Evolutionary conservation across 2,888 invertebrate species (phyloP).

Genomic region (Plusia festucae): DNA sequence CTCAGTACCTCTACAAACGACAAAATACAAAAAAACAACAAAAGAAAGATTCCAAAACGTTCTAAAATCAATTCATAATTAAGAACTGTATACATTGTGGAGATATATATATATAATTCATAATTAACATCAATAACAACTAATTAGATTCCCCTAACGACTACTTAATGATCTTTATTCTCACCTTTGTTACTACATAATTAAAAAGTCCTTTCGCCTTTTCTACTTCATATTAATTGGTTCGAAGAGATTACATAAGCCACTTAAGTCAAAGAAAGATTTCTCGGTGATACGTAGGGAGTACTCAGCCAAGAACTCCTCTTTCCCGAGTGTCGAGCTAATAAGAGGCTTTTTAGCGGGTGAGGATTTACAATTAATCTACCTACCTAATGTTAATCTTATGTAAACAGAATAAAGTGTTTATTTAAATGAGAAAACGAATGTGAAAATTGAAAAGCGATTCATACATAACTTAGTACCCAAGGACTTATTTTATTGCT

Average conservation of each 20-base stretch:
- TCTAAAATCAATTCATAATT: no score
- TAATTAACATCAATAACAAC: background rate
- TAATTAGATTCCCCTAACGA: slow-evolving; percentile 35
- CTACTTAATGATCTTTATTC: slow-evolving; percentile 18
- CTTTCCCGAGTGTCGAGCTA: slow-evolving; percentile 11
- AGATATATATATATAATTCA: slow-evolving; percentile 6
- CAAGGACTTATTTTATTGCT: no score
- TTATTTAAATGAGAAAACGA: background rate
- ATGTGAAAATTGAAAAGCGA: background rate
- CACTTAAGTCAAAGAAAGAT: slow-evolving; percentile 1
- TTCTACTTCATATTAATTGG: slow-evolving; percentile 39
- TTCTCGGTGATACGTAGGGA: background rate
- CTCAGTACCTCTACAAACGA: no score
- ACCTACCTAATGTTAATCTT: no score
- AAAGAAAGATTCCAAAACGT: background rate
- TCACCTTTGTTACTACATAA: slow-evolving; percentile 34
- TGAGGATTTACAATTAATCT: background rate
- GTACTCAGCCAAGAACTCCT: slow-evolving; percentile 12
- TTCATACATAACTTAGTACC: no score
- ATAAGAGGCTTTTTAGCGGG: background rate
- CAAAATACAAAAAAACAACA: background rate
- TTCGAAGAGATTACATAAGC: slow-evolving; percentile 8
- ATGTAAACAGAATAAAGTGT: background rate
- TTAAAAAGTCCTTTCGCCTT: slow-evolving; percentile 36
- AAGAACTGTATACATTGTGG: no score